Base-by-base conservation (phyloP, 2,888 invertebrate species). In the Taphrorychus bicolor region DNA sequence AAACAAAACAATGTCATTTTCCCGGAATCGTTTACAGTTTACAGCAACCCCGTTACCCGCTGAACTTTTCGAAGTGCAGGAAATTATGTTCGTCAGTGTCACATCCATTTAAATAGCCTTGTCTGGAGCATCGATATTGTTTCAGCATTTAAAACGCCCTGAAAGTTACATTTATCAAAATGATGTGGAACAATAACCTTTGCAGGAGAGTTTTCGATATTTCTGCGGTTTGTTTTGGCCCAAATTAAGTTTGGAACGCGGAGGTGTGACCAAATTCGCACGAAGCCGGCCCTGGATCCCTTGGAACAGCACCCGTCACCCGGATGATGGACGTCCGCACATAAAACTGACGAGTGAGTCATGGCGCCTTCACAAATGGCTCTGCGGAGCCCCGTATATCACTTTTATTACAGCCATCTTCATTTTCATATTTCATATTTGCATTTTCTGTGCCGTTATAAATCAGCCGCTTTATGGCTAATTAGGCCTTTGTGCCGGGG, bases 371-470 rank as follows among this genome's bases (percentile, higher is more conserved):
- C 85, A 85, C 87, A 86, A 71, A 89, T 88, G 89, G 89, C 89
- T 86, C 89, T 87, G 87, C 87, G 87, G 89, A 88, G 89, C 87
- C 87, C 87, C 87, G 86, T 89, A 89, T 88, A 89, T 89, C 89
- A 89, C 87, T 89, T 89, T 89, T 89, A 89, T 89, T 89, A 89
- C 88, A 87, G 88, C 83, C 84, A 84, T 84, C 84, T 84, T 84
- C 84, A 85, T 85, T 84, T 85, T 85, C 85, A 85, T 85, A 85
- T 85, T 84, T 85, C 85, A 85, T 84, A 85, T 85, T 85, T 85
- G 85, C 85, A 85, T 85, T 85, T 85, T 84, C 84, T 84, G 82
- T 83, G 83, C 84, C 84, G 85, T 85, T 85, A 85, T 86, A 86
- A 86, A 86, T 86, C 86, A 86, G 84, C 81, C 84, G 85, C 85